Conservation (phyloP, 2,797 vertebrate species). For the Myotis vivesi region DNA sequence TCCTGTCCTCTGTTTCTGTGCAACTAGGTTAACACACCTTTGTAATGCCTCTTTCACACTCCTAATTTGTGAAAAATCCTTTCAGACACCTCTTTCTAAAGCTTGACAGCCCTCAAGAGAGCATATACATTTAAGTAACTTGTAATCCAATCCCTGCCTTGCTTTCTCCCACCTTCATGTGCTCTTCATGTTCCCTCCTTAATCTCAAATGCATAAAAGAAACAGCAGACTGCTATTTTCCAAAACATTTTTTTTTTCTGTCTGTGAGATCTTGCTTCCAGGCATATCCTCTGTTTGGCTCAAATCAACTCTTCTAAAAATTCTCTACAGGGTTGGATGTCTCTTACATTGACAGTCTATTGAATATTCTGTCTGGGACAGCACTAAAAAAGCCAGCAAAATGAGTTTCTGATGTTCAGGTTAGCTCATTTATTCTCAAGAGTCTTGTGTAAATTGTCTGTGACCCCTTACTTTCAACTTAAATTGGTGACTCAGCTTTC, state of each 20-base stretch:
- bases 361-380: not conserved
- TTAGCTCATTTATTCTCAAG: not conserved
- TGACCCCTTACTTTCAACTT: not conserved
- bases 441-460: not conserved
- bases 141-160: not conserved
- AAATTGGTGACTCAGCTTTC: constrained; percentile 8
- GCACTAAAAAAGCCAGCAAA: not conserved
- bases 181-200: not conserved
- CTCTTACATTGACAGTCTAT: not conserved
- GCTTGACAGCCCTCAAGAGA: not conserved
- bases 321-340: not conserved
- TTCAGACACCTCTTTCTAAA: not conserved
- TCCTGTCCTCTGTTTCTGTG: not conserved
- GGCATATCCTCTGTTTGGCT: not conserved
- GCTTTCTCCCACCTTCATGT: not conserved
- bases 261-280: not conserved
- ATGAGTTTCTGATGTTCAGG: not conserved
- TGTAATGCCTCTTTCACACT: not conserved
- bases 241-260: not conserved
- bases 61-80: not conserved
- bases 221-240: not conserved
- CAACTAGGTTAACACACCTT: not conserved
- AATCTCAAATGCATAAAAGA: not conserved
- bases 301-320: not conserved
- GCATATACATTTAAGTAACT: not conserved